Evolutionary conservation across 2,888 invertebrate species (phyloP), one percentile per base, ranked within the genome.

Genomic region (Stratiomys singularior): DNA sequence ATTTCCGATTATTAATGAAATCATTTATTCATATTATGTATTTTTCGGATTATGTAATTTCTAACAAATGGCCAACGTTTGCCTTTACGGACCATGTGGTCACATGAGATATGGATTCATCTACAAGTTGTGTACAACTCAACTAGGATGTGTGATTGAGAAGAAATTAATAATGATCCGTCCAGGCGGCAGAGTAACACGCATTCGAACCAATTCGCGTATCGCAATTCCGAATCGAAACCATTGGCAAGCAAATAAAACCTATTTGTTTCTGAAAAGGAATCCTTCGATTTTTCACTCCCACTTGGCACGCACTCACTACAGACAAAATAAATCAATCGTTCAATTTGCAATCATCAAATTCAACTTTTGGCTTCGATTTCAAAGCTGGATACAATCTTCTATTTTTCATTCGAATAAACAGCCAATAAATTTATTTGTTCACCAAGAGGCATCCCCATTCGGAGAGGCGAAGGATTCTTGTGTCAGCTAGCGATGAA

Each of bases 1-100:
- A 64, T 64, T 76, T 63, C 66, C 67, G 67, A 77, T 77, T 74
- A 74, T 58, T 74, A 74, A 74, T 74, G 74, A 74, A 74, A 74
- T 74, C 72, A 72, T 72, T 72, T 74, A 74, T 74, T 74, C 74
- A 74, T 74, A 15, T 58, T 74, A 60, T 74, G 74, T 74, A 74
- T 74, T 74, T 74, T 74, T 37, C 21, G 58, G 74, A 74, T 74
- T 74, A 74, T 58, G n/a, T 74, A 37, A 37, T 27, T 52, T 72
- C 60, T 30, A 74, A 60, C 44, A 58, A 74, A 27, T 74, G 58
- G 74, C 74, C 56, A 74, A 58, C 37, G 60, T 23, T 37, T 3
- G 18, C 1, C n/a, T 25, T 60, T 5, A 52, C 18, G 60, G 5
- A 18, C 7, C 13, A 52, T 52, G 52, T 18, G 52, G 52, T 52